phyloP scores from a whole-genome alignment of 2,113 vertebrate genomes.

The Antennarius striatus region DNA sequence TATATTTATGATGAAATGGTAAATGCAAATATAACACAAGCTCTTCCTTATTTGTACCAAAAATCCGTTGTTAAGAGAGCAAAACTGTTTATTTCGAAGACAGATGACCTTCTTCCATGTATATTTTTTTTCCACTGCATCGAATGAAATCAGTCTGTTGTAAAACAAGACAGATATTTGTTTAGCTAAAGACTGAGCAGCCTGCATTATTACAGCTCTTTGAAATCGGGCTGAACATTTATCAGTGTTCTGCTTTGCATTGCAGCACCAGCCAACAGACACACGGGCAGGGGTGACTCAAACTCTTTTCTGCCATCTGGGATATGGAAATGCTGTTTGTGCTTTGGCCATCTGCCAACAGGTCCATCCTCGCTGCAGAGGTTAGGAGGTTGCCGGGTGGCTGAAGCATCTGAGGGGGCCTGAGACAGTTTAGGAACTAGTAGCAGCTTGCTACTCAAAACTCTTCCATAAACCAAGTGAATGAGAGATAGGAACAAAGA shows the following conservation, averaged over 20 bases:
- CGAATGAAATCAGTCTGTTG: slow-evolving; percentile 15
- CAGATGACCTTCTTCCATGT: not conserved
- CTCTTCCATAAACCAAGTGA: slow-evolving; percentile 47
- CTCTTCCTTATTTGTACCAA: not conserved
- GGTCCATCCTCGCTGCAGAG: slow-evolving; percentile 51
- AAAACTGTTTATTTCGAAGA: slow-evolving; percentile 4
- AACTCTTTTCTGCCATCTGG: slow-evolving; percentile 57
- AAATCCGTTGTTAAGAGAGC: not conserved
- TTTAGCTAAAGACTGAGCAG: slow-evolving; percentile 35
- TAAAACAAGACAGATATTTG: slow-evolving; percentile 34
- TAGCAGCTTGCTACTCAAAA: slow-evolving; percentile 40
- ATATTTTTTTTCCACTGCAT: slow-evolving; percentile 13
- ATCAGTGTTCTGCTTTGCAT: slow-evolving; percentile 41
- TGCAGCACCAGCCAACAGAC: slow-evolving; percentile 38
- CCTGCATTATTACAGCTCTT: slow-evolving; percentile 48
- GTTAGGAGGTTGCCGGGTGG: slow-evolving; percentile 44
- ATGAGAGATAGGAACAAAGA: not conserved
- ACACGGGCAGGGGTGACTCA: slow-evolving; percentile 27
- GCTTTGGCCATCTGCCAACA: slow-evolving; percentile 59
- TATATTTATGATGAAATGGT: slow-evolving; percentile 4
- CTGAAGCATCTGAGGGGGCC: slow-evolving; percentile 41
- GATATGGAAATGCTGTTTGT: slow-evolving; percentile 68
- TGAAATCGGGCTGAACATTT: slow-evolving; percentile 51
- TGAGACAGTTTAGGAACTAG: slow-evolving; percentile 49
- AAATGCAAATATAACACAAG: not conserved